Evolutionary conservation across 2,888 invertebrate species (phyloP).

Genomic region (Drosophila multiciliata): DNA sequence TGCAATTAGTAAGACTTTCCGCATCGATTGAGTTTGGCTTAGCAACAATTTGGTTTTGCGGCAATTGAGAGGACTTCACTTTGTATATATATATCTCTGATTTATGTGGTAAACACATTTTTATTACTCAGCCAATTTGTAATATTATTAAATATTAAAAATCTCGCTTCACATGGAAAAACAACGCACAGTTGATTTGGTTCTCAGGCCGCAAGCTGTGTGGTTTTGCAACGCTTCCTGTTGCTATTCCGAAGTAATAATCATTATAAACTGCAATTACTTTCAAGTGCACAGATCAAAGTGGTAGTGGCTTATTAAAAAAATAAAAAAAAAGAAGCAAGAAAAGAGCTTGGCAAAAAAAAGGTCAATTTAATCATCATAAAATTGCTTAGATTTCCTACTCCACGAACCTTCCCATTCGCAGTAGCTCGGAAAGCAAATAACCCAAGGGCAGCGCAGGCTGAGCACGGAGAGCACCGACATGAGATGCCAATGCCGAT

Average conservation of each 20-base stretch:
- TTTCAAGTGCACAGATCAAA: slow-evolving; percentile 67
- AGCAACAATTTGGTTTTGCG: background rate
- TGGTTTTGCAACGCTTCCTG: slow-evolving; percentile 29
- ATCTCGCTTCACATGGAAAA: background rate
- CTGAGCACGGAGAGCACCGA: slow-evolving; percentile 8
- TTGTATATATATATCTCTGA: background rate
- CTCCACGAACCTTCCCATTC: background rate
- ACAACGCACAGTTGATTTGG: background rate
- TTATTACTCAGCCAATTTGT: background rate
- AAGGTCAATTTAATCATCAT: slow-evolving; percentile 82
- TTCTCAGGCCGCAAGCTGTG: slow-evolving; percentile 37
- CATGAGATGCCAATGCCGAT: too few relatives aligned
- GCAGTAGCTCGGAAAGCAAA: slow-evolving; percentile 58
- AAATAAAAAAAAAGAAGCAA: slow-evolving; percentile 4
- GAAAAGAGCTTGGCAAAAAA: slow-evolving; percentile 35
- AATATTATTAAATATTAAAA: background rate
- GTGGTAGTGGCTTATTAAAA: slow-evolving; percentile 54
- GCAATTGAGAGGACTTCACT: background rate
- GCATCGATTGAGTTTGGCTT: slow-evolving; percentile 42
- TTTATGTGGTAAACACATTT: background rate
- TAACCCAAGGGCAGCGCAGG: slow-evolving; percentile 49
- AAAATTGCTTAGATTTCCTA: slow-evolving; percentile 67
- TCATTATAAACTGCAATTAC: slow-evolving; percentile 64
- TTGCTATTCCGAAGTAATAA: slow-evolving; percentile 37
- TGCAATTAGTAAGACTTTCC: slow-evolving; percentile 57